phyloP scores from a whole-genome alignment of 2,888 invertebrate genomes.

The Ennomos quercinarius region DNA sequence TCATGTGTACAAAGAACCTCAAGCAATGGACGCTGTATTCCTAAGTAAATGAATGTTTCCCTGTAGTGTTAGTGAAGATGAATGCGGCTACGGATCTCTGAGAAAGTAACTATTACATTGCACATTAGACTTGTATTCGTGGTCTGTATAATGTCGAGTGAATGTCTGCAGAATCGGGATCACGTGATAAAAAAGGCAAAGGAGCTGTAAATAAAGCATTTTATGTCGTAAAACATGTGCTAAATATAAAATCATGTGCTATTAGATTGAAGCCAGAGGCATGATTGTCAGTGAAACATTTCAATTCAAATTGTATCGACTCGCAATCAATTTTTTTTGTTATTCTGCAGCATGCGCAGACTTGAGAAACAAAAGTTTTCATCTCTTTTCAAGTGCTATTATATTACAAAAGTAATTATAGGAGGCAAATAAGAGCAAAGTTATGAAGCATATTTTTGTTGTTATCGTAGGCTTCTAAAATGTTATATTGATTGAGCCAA shows the following conservation, averaged over 20 bases:
- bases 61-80: constrained; percentile 65
- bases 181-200: constrained; percentile 46
- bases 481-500: constrained; percentile 76
- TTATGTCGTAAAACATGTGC: constrained; percentile 62
- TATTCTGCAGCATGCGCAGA: constrained; percentile 74
- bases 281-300: constrained; percentile 42
- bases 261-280: constrained; percentile 77
- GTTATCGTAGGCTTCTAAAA: constrained; percentile 71
- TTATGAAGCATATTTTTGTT: constrained; percentile 65
- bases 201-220: constrained; percentile 73
- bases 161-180: constrained; percentile 56
- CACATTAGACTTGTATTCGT: constrained; percentile 46
- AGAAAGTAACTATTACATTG: constrained; percentile 46
- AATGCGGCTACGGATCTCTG: constrained; percentile 70
- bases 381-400: constrained; percentile 48
- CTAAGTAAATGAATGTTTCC: constrained; percentile 50
- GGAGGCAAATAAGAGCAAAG: constrained; percentile 68
- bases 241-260: constrained; percentile 67
- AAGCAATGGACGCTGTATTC: constrained; percentile 60
- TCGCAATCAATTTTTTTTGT: constrained; percentile 40
- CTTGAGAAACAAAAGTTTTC: constrained; percentile 57
- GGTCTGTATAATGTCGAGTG: constrained; percentile 53
- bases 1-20: constrained; percentile 64
- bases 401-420: constrained; percentile 52
- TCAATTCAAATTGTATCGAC: constrained; percentile 23